Base-by-base conservation (phyloP, 1,140 invertebrate species). In the Ostrea edulis region DNA sequence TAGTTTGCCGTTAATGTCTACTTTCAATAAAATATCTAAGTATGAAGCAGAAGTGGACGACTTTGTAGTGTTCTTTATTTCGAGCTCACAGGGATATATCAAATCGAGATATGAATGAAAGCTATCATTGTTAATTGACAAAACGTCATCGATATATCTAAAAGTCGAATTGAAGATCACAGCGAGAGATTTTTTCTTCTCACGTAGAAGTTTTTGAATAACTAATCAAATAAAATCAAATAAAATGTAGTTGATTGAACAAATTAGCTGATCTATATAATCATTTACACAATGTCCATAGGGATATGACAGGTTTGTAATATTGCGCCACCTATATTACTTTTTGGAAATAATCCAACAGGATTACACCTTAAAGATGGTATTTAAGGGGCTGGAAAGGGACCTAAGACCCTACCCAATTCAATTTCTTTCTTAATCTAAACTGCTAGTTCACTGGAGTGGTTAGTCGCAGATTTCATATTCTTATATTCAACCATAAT, bases 221-320 rank as follows among this genome's bases (percentile, higher is more conserved):
- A n/a, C n/a, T n/a, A n/a, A n/a, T n/a, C n/a, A n/a, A n/a, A n/a
- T n/a, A n/a, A n/a, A n/a, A n/a, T n/a, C n/a, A n/a, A n/a, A n/a
- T n/a, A n/a, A 8, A 5, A 54, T 8, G 7, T 54, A 54, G 11
- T 8, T 12, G 12, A 87, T 68, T 4, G 86, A 53, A 54, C 86
- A 87, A 22, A 82, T 8, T 77, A 52, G 44, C 35, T 29, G 65
- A 35, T 87, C 86, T 44, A 8, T 87, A 29, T n/a, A 77, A 87
- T 87, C 86, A 54, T 87, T 86, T 4, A 87, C 52, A 53, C 51
- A 20, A 0, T 52, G 11, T 8, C 54, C 54, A 22, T 22, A 12
- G 12, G 83, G 83, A 55, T 54, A 22, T n/a, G 54, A 84, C 11
- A 84, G 53, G 25, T 84, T 53, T 8, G 51, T 53, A 14, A 84